A percentile compares a stretch with the other conserved stretches of the same genome.
Evolutionary conservation across 2,113 vertebrate genomes (phyloP).

Genomic region (Willisornis vidua): DNA sequence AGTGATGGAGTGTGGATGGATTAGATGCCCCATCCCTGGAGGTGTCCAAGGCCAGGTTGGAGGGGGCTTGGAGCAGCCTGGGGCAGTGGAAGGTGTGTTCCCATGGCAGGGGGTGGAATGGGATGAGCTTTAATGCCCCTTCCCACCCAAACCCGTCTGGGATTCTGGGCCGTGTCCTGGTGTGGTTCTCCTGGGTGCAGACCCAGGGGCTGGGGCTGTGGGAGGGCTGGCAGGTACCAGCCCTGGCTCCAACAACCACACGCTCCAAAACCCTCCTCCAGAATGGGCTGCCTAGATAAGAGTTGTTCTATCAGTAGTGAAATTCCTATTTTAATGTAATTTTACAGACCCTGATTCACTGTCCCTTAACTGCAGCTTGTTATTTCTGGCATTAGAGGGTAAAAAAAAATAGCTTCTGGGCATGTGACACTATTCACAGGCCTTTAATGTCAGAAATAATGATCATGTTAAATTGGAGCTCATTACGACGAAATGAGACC

Average conservation of each 20-base stretch:
- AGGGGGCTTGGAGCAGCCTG: neutral
- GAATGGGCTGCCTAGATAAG: neutral
- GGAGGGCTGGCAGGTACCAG: neutral
- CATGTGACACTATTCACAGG: slow-evolving; percentile 80
- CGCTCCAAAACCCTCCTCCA: neutral
- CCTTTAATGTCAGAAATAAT: slow-evolving; percentile 86
- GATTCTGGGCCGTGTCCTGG: neutral
- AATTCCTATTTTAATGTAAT: slow-evolving; percentile 66
- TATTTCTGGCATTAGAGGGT: slow-evolving; percentile 80
- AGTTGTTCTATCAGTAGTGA: slow-evolving; percentile 36
- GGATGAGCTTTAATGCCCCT: neutral
- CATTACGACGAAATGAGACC: slow-evolving; percentile 80
- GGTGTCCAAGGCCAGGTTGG: neutral
- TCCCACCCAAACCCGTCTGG: neutral
- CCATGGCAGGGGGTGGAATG: neutral
- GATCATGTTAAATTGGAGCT: slow-evolving; percentile 82
- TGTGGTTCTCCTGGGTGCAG: neutral
- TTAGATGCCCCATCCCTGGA: neutral
- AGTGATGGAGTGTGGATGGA: neutral
- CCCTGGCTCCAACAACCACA: neutral
- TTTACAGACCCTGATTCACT: slow-evolving; percentile 69
- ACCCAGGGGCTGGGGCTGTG: neutral
- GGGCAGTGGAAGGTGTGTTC: neutral
- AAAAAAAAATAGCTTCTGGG: slow-evolving; percentile 79
- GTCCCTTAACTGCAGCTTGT: slow-evolving; percentile 78